Conservation (phyloP, 2,113 vertebrate species). For the Menura novaehollandiae region DNA sequence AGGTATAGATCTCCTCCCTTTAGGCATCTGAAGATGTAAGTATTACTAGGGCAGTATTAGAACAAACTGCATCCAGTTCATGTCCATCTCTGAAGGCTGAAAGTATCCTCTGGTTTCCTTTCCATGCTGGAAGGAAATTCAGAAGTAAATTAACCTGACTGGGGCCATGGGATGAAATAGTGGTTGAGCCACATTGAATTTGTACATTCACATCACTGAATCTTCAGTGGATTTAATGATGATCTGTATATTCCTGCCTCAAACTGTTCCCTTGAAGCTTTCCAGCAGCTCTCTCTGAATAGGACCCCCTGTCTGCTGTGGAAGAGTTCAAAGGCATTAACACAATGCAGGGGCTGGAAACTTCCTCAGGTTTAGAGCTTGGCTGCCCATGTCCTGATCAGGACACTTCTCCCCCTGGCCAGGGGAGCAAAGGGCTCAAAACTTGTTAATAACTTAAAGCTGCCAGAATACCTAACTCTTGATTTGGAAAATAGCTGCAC, state of each 20-base stretch:
- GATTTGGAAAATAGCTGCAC: background rate
- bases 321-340: background rate
- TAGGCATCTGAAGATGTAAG: background rate
- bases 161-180: background rate
- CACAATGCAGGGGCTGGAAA: background rate
- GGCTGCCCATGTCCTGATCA: background rate
- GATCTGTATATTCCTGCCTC: background rate
- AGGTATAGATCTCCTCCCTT: background rate
- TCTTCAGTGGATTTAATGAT: background rate
- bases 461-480: background rate
- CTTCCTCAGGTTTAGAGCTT: background rate
- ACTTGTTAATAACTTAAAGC: background rate
- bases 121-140: background rate
- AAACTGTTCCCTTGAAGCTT: background rate
- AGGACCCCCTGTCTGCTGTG: background rate
- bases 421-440: background rate
- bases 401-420: background rate
- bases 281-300: background rate
- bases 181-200: background rate
- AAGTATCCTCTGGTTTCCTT: background rate
- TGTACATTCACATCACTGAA: background rate
- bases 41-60: background rate
- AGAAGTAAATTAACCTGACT: background rate
- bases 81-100: background rate
- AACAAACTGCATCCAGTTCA: background rate